Conservation (phyloP, 2,113 vertebrate genomes). For the Esox niger region DNA sequence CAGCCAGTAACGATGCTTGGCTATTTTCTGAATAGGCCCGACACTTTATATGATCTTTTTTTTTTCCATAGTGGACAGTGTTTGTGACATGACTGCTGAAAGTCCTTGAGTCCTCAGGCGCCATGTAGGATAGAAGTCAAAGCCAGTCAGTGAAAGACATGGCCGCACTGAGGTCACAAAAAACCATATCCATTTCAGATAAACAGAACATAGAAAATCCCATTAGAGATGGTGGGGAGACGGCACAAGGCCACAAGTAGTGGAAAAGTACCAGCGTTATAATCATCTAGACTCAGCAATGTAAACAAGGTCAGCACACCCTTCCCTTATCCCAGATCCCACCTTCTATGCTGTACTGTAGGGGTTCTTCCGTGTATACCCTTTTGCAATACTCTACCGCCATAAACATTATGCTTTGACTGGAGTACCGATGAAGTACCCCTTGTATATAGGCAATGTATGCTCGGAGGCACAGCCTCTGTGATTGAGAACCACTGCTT, state of each 20-base stretch:
- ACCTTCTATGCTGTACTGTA: background rate
- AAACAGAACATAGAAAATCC: background rate
- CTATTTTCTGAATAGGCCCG: background rate
- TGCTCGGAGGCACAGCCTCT: too few relatives aligned
- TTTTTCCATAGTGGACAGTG: background rate
- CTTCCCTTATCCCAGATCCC: background rate
- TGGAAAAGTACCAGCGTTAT: slow-evolving; percentile 10
- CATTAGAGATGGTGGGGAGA: background rate
- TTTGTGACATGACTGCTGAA: background rate
- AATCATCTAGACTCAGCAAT: slow-evolving; percentile 13
- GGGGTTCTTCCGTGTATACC: too few relatives aligned
- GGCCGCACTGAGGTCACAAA: too few relatives aligned
- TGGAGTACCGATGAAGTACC: too few relatives aligned
- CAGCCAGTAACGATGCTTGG: background rate
- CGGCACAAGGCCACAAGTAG: background rate
- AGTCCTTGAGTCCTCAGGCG: slow-evolving; percentile 2
- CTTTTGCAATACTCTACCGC: too few relatives aligned
- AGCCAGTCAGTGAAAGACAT: slow-evolving; percentile 1
- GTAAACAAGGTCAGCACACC: slow-evolving; percentile 18
- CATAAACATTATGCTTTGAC: too few relatives aligned
- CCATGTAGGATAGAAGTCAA: background rate
- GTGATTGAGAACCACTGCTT: too few relatives aligned
- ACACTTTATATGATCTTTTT: background rate
- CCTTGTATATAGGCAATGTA: too few relatives aligned
- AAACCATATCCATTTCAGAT: slow-evolving; percentile 17